A percentile compares a stretch with the other conserved stretches of the same genome.
phyloP scores from a whole-genome alignment of 2,797 vertebrate species.

The Rhabdophis nuchalis region DNA sequence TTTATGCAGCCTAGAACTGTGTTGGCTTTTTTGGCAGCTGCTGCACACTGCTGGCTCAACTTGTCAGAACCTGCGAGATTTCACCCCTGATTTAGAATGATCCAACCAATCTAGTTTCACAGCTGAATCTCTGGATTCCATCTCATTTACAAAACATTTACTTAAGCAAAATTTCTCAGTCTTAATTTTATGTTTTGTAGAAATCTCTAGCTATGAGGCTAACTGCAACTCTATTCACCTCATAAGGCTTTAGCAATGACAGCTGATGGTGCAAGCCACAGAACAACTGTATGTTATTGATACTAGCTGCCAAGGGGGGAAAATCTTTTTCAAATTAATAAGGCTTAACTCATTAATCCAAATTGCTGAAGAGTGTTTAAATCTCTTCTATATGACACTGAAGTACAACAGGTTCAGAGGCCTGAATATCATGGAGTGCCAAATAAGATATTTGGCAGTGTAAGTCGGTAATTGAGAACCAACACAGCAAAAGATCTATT shows the following conservation, averaged over 20 bases:
- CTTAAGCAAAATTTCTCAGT: background rate
- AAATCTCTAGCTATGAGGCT: background rate
- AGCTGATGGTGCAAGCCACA: background rate
- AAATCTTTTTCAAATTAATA: conserved; percentile 12
- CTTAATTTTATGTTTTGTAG: background rate
- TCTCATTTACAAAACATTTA: background rate
- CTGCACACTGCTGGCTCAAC: too few relatives aligned
- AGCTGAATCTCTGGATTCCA: background rate
- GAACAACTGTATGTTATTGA: background rate
- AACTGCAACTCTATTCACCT: background rate
- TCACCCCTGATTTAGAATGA: background rate
- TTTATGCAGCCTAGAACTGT: too few relatives aligned
- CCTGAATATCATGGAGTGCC: conserved; percentile 7
- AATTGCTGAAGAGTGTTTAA: background rate
- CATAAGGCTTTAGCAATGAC: background rate
- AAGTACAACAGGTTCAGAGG: background rate
- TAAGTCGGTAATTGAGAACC: conserved; percentile 31
- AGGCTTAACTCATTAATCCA: conserved; percentile 6
- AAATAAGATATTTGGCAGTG: conserved; percentile 30
- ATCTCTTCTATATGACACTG: background rate
- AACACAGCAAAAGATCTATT: conserved; percentile 14
- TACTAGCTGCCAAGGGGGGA: background rate
- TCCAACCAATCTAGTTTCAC: background rate
- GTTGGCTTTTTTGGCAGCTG: too few relatives aligned
- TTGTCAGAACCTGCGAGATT: too few relatives aligned